Evolutionary conservation across 2,113 vertebrate genomes (phyloP).

Genomic region (Tretioscincus oriximinensis): DNA sequence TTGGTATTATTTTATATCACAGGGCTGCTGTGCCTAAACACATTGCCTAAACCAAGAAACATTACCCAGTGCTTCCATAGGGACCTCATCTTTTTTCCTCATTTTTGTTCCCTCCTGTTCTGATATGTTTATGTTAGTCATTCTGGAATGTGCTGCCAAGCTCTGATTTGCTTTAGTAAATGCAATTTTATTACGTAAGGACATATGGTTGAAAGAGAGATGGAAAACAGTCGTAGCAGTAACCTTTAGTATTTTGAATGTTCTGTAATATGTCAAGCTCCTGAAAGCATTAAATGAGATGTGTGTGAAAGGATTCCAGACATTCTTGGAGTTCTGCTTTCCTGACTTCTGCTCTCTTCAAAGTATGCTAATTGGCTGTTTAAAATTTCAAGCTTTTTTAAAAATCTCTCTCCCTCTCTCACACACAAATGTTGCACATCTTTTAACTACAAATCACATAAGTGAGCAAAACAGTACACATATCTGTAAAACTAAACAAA

Average conservation of each 20-base stretch:
- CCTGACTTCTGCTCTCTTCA: conserved; percentile 52
- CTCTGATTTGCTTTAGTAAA: background rate
- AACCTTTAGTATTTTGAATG: conserved; percentile 40
- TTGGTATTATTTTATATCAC: background rate
- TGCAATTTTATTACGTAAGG: conserved; percentile 2
- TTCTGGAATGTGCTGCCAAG: background rate
- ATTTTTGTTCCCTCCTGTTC: background rate
- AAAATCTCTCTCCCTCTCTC: too few species aligned
- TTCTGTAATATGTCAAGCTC: conserved; percentile 59
- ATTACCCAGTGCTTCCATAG: background rate
- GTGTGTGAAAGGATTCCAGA: conserved; percentile 66
- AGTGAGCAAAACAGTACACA: background rate
- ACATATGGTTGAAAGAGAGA: background rate
- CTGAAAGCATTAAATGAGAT: conserved; percentile 61
- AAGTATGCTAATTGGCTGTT: conserved; percentile 63
- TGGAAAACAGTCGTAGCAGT: background rate
- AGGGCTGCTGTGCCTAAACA: background rate
- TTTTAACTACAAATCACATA: conserved; percentile 1
- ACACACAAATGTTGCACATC: conserved; percentile 6
- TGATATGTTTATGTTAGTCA: background rate
- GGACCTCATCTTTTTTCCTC: background rate
- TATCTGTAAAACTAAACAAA: conserved; percentile 20
- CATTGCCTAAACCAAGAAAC: background rate
- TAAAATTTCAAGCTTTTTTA: conserved; percentile 19
- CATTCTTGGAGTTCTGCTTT: conserved; percentile 65